These are phyloP conservation scores for Cepaea nemoralis DNA, from an alignment of 1,140 invertebrate species.

Conservation along the genomic window DNA sequence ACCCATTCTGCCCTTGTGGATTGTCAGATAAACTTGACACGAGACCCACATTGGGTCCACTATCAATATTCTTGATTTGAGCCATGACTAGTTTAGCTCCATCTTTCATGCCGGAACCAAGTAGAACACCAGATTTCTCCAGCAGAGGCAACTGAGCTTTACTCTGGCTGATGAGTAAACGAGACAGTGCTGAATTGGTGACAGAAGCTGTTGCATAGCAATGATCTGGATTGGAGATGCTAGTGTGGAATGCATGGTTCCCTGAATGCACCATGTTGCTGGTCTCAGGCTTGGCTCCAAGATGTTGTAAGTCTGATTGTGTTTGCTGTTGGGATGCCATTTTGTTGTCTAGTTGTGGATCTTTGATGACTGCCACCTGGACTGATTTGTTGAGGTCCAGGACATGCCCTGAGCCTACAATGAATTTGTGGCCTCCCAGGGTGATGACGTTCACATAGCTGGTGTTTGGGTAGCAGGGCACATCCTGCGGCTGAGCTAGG, in stretches of 20 bases:
- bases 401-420: not conserved
- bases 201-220: conserved; percentile 37
- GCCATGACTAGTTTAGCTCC: not conserved
- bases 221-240: conserved; percentile 24
- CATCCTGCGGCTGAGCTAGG: not conserved
- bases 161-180: not conserved
- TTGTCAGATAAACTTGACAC: not conserved
- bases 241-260: not conserved
- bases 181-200: not conserved
- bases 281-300: not conserved
- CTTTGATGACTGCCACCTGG: conserved; percentile 23
- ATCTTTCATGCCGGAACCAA: not conserved
- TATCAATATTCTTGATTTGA: not conserved
- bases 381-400: conserved; percentile 12
- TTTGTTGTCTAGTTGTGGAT: conserved; percentile 11
- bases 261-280: not conserved
- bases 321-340: not conserved
- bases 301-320: conserved; percentile 26
- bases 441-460: conserved; percentile 4
- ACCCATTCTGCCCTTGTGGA: not conserved
- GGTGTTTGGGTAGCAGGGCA: not conserved
- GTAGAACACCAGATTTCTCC: not conserved
- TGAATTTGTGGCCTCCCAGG: not conserved
- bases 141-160: conserved; percentile 2
- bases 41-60: not conserved